A percentile compares a stretch with the other conserved stretches of the same genome.
Evolutionary conservation across 2,888 invertebrate species (phyloP).

Genomic region (Hydrotaea cyrtoneurina): DNA sequence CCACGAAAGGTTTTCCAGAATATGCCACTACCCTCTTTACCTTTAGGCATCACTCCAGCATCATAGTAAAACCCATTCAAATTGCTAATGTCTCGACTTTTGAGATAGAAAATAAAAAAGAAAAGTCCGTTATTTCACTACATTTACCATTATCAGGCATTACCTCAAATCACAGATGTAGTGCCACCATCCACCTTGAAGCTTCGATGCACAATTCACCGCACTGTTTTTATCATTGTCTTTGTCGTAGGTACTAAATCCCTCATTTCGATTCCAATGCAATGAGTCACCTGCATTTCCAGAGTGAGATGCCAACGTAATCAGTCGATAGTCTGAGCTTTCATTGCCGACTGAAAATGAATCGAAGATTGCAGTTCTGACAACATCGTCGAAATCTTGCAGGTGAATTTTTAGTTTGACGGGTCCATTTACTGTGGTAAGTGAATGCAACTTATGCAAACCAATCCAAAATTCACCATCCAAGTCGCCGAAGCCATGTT

Average conservation of each 20-base stretch:
- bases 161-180: background rate
- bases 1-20: constrained; percentile 9
- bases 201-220: constrained; percentile 13
- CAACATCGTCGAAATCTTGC: background rate
- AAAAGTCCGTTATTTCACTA: background rate
- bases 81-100: background rate
- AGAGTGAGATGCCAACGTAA: background rate
- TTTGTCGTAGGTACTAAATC: constrained; percentile 38
- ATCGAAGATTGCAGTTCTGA: background rate
- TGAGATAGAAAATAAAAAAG: background rate
- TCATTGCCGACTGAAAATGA: background rate
- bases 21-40: background rate
- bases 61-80: background rate
- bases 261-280: background rate
- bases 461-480: constrained; percentile 10
- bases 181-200: constrained; percentile 48
- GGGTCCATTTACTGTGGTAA: background rate
- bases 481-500: background rate
- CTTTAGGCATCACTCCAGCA: background rate
- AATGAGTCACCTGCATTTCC: background rate
- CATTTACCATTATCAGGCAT: background rate
- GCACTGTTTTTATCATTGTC: constrained; percentile 2
- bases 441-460: background rate
- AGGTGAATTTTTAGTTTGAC: background rate
- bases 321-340: background rate